Base-by-base conservation (phyloP, 1,140 invertebrate species). In the Pararge aegeria region DNA sequence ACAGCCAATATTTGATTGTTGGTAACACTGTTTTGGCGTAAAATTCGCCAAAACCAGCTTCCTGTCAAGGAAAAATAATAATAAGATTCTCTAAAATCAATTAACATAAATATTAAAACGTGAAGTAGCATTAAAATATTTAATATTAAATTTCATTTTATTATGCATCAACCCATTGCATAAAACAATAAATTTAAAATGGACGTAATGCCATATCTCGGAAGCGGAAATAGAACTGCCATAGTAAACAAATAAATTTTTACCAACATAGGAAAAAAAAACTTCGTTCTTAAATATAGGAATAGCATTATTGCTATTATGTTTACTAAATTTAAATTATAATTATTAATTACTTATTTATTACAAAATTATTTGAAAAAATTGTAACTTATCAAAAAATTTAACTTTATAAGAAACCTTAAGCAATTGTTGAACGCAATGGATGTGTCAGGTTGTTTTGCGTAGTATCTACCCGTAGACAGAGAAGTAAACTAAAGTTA, bases 21-120 rank as follows among this genome's bases (percentile, higher is more conserved):
- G 80, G 77, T 69, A 74, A 64, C 66, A 73, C 66, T 75, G 69
- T 56, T 70, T 78, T 86, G 74, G 76, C 81, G 73, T 80, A 50
- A n/a, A n/a, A 54, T 38, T 62, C 44, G 24, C 29, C 42, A 77
- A 69, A 57, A 55, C 16, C 24, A 34, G 42, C 27, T 44, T 61
- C 63, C 70, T 74, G 58, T 62, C 20, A 57, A 55, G 29, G 37
- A 50, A 65, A 58, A 65, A 48, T 38, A 50, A 19, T 24, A 3
- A 21, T 24, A 51, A 44, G 9, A 55, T 37, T 30, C 29, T 44
- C 27, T 29, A 61, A 30, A 21, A 16, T 44, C n/a, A 21, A 34
- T 58, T 42, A 18, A 4, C 2, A n/a, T 21, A 48, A 48, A 48
- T 10, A n/a, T 21, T 10, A 21, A 4, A 16, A n/a, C 38, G 15